Base-by-base conservation (phyloP, 2,113 vertebrate species). In the Progne subis region DNA sequence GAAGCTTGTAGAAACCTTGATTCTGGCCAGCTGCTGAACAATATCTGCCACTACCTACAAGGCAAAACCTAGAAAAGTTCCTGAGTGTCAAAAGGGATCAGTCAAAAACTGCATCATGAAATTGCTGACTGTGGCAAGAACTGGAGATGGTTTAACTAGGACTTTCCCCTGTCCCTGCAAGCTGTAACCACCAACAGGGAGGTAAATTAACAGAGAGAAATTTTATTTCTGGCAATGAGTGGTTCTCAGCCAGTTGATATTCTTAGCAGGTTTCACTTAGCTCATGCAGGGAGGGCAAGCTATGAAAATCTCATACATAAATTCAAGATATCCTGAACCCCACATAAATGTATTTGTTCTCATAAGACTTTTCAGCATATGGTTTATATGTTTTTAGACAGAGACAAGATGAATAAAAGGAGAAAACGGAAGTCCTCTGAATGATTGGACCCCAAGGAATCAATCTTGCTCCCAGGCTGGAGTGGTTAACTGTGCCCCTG, bases 391-490 rank as follows among this genome's bases (percentile, higher is more conserved):
- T 32, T 83, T 95, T 92, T 49, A 56, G 41, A 67, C 20, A 64
- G 7, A 72, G 5, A 44, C 8, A 80, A 83, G 31, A 41, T 12
- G 46, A 77, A 71, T 44, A 89, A 44, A 50, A 28, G 14, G 20
- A 76, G 23, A 69, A 87, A 75, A 34, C 5, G 46, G 18, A 81
- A 75, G 11, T 63, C 6, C 47, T 61, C 15, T 32, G 10, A 46
- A 50, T 55, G 14, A 23, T 17, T 2, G 1, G 32, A 49, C 5
- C 28, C 28, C 2, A 3, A 77, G 63, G 14, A 52, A 1, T 13
- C 41, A 65, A 32, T 31, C 53, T 55, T 0, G 0, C 24, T 60
- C 29, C 20, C 2, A 7, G 26, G 29, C 16, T 60, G 50, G 31
- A 76, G 20, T 11, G 12, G 4, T 37, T 86, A 47, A 26, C 11